Conservation (phyloP, 2,888 invertebrate genomes). For the Therioaphis trifolii region DNA sequence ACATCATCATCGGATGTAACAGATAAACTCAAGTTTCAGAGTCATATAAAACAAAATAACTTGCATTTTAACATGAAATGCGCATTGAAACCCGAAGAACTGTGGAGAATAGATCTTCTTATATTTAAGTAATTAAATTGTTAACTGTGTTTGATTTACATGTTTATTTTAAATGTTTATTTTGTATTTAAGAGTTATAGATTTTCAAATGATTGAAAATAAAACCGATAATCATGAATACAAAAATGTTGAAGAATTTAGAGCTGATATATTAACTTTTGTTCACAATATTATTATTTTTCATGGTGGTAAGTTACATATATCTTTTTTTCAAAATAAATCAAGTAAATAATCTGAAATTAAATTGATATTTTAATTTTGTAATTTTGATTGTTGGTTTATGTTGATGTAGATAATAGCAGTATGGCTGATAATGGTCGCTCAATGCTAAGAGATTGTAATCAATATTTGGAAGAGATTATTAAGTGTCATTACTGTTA, state of each 20-base stretch:
- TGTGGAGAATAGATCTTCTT: constrained; percentile 69
- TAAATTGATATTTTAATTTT: too few relatives aligned
- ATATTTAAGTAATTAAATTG: constrained; percentile 68
- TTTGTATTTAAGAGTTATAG: constrained; percentile 64
- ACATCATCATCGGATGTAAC: constrained; percentile 67
- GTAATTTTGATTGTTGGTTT: neutral
- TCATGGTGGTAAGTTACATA: constrained; percentile 75
- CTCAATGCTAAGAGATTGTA: constrained; percentile 76
- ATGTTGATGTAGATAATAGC: constrained; percentile 71
- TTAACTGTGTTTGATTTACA: neutral
- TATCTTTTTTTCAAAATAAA: neutral
- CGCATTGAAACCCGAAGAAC: constrained; percentile 68
- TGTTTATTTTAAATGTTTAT: neutral
- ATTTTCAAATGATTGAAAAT: constrained; percentile 66
- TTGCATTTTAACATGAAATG: constrained; percentile 57
- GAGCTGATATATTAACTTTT: constrained; percentile 79
- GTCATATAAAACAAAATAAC: constrained; percentile 65
- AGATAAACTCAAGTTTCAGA: constrained; percentile 68
- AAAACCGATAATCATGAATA: constrained; percentile 70
- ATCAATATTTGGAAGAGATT: constrained; percentile 80
- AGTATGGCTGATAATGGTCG: constrained; percentile 72
- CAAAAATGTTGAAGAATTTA: constrained; percentile 75
- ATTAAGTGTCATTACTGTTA: constrained; percentile 84
- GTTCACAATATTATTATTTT: constrained; percentile 82
- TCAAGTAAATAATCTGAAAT: too few relatives aligned